Evolutionary conservation across 2,888 invertebrate genomes (phyloP), one percentile per base, ranked within the genome.

Genomic region (Zootermopsis nevadensis): DNA sequence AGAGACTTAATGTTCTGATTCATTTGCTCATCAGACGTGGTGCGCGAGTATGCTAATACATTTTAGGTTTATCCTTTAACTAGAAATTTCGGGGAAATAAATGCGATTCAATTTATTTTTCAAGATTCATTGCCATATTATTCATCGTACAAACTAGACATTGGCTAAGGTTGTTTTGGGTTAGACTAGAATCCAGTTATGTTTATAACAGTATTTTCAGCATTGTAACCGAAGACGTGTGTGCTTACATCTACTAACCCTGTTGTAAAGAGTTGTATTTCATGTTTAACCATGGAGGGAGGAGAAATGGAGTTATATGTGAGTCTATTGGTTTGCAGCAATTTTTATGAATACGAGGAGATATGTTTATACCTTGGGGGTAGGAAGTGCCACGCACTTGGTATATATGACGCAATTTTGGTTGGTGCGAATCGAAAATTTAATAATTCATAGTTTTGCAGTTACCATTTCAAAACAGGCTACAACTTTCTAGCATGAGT

Each of bases 391-490:
- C 38, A 38, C n/a, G 60, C 79, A n/a, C 79, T n/a, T n/a, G n/a
- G 24, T 55, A 19, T 66, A 79, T 66, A 79, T 38, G 79, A 38
- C 79, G 79, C 79, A 79, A 79, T 79, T 79, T 79, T 24, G 35
- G 35, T 31, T 38, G 79, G 66, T 60, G 79, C 66, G 79, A 79
- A 79, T 79, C 79, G 79, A 79, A 79, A 79, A 60, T 55, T 79
- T 79, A 79, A 79, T 79, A 79, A 79, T 79, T 79, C 79, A 79
- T 66, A 79, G 66, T 66, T 35, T n/a, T 19, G 35, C 35, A 66
- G 79, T 53, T 74, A 42, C 35, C 74, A 38, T 74, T 74, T 74
- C 31, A 2, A 74, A n/a, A 74, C 38, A 74, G 8, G 15, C 33
- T 2, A 22, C 33, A 69, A n/a, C 15, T 60, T 3, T 27, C 6